Evolutionary conservation across 2,888 invertebrate genomes (phyloP).

Genomic region (Amiota minor): DNA sequence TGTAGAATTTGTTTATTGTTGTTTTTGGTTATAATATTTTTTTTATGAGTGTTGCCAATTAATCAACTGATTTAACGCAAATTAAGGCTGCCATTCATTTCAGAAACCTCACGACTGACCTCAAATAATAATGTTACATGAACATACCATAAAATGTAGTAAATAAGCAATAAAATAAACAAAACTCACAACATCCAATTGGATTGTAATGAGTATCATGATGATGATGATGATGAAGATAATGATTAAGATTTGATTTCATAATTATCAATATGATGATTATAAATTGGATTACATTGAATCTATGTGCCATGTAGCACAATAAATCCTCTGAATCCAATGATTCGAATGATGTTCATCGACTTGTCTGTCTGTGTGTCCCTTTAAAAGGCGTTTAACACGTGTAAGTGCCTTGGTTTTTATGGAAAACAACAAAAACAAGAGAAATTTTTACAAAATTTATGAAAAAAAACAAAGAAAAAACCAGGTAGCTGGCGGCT

Average conservation of each 20-base stretch:
- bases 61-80: slow-evolving; percentile 28
- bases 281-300: not conserved
- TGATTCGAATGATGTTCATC: not conserved
- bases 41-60: slow-evolving; percentile 1
- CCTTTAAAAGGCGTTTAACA: slow-evolving; percentile 53
- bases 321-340: not conserved
- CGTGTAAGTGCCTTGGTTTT: slow-evolving; percentile 31
- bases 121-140: no score
- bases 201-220: slow-evolving; percentile 3
- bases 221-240: no score
- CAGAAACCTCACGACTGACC: not conserved
- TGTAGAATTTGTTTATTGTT: no score
- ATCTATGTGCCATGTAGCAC: not conserved
- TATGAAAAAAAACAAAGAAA: no score
- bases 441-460: not conserved
- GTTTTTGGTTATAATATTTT: no score
- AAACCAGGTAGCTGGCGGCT: not conserved
- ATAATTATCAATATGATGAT: no score
- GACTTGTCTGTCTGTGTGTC: not conserved
- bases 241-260: no score
- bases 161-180: not conserved
- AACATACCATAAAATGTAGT: no score
- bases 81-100: slow-evolving; percentile 16
- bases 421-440: slow-evolving; percentile 28
- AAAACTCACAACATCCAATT: slow-evolving; percentile 11